Base-by-base conservation (phyloP, 2,113 vertebrate species). In the Thamnophis sirtalis region DNA sequence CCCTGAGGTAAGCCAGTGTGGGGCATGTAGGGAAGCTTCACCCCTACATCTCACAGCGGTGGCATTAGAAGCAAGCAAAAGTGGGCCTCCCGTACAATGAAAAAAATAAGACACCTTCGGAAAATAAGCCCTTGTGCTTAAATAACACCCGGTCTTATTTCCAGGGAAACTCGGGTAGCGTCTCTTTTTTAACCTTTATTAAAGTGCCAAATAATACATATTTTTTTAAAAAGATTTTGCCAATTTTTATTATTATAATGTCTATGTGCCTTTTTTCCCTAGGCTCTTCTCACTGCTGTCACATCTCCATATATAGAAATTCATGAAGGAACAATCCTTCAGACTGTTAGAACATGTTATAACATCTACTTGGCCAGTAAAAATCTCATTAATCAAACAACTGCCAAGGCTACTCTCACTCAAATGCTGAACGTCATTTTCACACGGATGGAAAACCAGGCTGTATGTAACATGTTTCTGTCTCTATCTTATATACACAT, bases 391-490 rank as follows among this genome's bases (percentile, higher is more conserved):
- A 99, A 99, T 97, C 99, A 99, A 96, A 99, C 99, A 94, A 99
- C 99, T 1, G 99, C 99, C 91, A 99, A 99, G 97, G 99, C 99
- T 94, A 99, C 99, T 0, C 98, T 99, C 80, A 99, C 99, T 0
- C 99, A 99, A 97, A 99, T 99, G 99, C 97, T 99, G 95, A 99
- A 99, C 19, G 99, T 99, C 54, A 99, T 99, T 98, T 99, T 99
- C 94, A 98, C 98, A 28, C 98, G 99, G 94, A 99, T 99, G 99
- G 99, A 99, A 96, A 99, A 98, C 96, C 99, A 99, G 97, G 98
- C 98, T 89, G 99, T 99, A 95, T 97, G 98, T 98, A 88, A 38
- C 10, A 56, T 28, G 85, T 87, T 88, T 91, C 43, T 22, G 92
- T 2, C 15, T 91, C 28, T 28, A n/a, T 48, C 56, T 22, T 73